Conservation (phyloP, 2,113 vertebrate species). For the Macaca nemestrina region DNA sequence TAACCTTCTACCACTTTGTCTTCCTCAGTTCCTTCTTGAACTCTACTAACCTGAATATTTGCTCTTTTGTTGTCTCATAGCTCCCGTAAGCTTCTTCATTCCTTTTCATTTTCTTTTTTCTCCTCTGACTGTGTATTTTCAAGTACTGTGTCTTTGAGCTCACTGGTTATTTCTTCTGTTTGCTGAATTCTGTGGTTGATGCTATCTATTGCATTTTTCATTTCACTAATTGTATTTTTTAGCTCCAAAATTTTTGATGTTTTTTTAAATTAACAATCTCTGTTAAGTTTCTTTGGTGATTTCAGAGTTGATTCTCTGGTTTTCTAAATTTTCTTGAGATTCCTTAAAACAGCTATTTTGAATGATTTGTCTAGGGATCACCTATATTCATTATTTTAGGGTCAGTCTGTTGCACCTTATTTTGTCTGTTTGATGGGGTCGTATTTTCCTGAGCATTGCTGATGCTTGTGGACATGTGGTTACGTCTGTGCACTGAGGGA, state of each 20-base stretch:
- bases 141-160: background rate
- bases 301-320: background rate
- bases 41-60: background rate
- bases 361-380: background rate
- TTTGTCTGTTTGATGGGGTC: no score
- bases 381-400: background rate
- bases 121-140: background rate
- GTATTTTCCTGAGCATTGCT: background rate
- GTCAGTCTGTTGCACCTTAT: background rate
- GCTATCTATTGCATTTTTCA: background rate
- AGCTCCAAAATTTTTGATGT: background rate
- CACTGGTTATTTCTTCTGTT: background rate
- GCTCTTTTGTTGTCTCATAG: background rate
- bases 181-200: background rate
- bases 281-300: background rate
- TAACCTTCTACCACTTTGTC: background rate
- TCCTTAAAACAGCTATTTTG: background rate
- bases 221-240: background rate
- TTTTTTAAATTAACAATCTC: background rate
- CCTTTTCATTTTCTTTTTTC: background rate
- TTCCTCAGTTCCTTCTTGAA: background rate
- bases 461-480: background rate
- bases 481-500: background rate
- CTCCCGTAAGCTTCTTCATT: background rate
- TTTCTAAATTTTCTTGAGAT: background rate